Evolutionary conservation across 1,140 invertebrate species (phyloP), one percentile per base, ranked within the genome.

Genomic region (Papilio machaon): DNA sequence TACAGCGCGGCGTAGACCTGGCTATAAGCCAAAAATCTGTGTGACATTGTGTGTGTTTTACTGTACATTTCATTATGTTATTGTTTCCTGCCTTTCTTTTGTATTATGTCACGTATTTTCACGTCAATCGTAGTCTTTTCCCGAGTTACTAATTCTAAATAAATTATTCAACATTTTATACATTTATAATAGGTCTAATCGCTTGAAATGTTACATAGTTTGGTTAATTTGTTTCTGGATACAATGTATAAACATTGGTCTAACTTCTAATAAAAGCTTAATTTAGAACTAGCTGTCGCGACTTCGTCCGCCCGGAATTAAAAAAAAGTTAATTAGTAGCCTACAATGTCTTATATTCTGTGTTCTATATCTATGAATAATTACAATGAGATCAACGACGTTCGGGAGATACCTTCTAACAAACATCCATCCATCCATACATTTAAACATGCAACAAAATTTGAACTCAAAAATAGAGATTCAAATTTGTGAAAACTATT

Each of bases 21-120:
- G 85, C 83, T n/a, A 19, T 11, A 52, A 77, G 83, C 85, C 85
- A 86, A 54, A 80, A 60, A 70, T 81, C 82, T 76, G 76, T 58
- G 77, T 70, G 47, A 82, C 83, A 80, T 79, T 83, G 80, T 82
- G 83, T 80, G 81, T 54, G n/a, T 83, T 80, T 75, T 75, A 75
- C 43, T 49, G 19, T 46, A 49, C 9, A 67, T 76, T 49, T 76
- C 30, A 76, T 52, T 52, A 76, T 23, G 74, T 76, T 76, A 76
- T 52, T 70, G 23, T 76, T 76, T 54, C 47, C n/a, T 23, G 74
- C 74, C 64, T 70, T 70, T 70, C 60, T 64, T 70, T 70, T 70
- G 35, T 38, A 30, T 70, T 70, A 70, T 70, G 64, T 35, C 64
- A 70, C 64, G 47, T 49, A 23, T 76, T 74, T 46, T 74, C 43